A percentile compares a stretch with the other conserved stretches of the same genome.
Conservation (phyloP, 2,113 vertebrate species). For the Chionis minor region DNA sequence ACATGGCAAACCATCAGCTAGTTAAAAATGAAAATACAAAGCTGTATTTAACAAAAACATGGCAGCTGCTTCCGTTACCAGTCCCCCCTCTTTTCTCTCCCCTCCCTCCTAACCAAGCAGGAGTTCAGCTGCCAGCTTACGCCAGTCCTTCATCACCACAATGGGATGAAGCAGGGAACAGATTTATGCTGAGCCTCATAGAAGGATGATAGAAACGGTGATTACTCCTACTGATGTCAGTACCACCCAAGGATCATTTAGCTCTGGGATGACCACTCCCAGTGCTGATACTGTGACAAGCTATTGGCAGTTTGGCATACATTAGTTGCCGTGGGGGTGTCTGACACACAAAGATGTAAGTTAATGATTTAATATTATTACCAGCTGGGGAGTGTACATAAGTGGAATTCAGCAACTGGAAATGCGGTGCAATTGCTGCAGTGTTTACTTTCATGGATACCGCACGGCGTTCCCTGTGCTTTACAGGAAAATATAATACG, state of each 20-base stretch:
- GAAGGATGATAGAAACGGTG: neutral
- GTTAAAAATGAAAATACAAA: neutral
- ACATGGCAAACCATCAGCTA: neutral
- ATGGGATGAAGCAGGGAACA: neutral
- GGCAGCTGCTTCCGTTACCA: neutral
- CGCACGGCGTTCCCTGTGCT: neutral
- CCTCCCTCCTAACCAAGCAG: neutral
- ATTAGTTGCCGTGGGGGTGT: neutral
- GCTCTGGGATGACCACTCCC: neutral
- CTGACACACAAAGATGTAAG: neutral
- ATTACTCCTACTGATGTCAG: neutral
- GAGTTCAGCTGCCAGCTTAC: neutral
- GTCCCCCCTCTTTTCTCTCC: neutral
- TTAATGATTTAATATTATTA: neutral
- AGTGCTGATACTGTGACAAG: neutral
- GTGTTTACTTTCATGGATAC: neutral
- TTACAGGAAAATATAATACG: neutral
- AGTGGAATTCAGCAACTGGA: neutral
- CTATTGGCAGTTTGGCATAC: neutral
- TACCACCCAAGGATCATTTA: neutral
- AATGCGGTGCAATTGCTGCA: fast-evolving
- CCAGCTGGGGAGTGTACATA: fast-evolving
- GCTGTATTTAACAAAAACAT: neutral
- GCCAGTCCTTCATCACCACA: neutral
- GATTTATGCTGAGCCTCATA: neutral